Evolutionary conservation across 2,797 vertebrate species (phyloP).

Genomic region (Sebastes elongatus): DNA sequence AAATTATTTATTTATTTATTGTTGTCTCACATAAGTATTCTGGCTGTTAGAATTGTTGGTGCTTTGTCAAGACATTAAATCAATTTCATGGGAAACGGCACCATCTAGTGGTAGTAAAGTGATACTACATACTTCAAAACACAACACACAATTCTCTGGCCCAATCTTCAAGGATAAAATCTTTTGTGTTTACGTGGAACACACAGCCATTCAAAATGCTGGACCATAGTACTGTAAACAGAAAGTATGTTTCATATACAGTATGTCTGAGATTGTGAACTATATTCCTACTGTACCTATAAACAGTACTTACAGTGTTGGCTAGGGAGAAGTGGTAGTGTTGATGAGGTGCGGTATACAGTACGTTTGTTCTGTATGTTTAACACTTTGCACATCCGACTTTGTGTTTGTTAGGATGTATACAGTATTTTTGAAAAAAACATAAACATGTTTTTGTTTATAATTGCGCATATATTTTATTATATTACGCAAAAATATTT

Average conservation of each 20-base stretch:
- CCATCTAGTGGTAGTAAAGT: conserved; percentile 43
- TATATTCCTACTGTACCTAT: not conserved
- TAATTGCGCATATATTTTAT: no score
- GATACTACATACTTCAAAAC: not conserved
- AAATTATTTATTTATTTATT: not conserved
- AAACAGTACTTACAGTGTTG: not conserved
- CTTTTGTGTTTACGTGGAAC: not conserved
- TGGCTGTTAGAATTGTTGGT: not conserved
- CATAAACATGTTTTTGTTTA: no score
- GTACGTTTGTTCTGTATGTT: not conserved
- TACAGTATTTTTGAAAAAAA: no score
- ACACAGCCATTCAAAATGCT: not conserved
- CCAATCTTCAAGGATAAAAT: not conserved
- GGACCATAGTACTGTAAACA: not conserved
- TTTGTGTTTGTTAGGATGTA: no score
- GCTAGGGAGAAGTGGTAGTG: not conserved
- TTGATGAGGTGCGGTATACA: not conserved
- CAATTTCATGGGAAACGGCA: not conserved
- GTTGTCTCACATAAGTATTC: not conserved
- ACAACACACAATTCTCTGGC: not conserved
- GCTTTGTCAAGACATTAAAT: not conserved
- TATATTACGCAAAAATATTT: no score
- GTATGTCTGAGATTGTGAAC: not conserved
- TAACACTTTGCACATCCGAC: not conserved
- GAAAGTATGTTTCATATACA: not conserved